Percentiles rank a stretch among this genome's conserved stretches.
These are phyloP conservation scores for Percina caprodes DNA, from an alignment of 2,113 vertebrate species.

Conservation along the genomic window DNA sequence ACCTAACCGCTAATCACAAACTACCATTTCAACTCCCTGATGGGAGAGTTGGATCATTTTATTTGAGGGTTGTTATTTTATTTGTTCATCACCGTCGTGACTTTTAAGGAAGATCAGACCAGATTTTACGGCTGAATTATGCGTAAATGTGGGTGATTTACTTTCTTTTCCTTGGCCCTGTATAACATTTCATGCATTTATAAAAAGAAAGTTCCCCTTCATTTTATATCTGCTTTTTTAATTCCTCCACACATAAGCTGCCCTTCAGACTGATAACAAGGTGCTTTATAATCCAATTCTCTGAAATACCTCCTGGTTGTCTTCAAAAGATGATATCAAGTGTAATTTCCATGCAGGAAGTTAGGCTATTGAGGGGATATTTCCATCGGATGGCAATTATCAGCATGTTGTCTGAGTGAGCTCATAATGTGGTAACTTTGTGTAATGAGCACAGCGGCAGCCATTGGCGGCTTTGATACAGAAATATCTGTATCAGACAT, in stretches of 20 bases:
- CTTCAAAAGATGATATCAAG: constrained; percentile 41
- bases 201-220: background rate
- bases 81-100: no score
- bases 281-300: constrained; percentile 58
- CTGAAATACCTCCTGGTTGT: constrained; percentile 49
- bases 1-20: no score
- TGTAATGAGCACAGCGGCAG: constrained; percentile 36
- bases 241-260: constrained; percentile 10
- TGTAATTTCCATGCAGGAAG: constrained; percentile 56
- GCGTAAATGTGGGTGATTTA: no score
- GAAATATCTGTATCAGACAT: background rate
- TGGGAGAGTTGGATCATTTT: no score
- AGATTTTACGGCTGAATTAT: no score
- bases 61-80: no score
- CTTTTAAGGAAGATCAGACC: no score
- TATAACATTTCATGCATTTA: background rate
- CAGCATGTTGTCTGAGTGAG: constrained; percentile 32
- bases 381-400: constrained; percentile 39
- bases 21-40: no score
- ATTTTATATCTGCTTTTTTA: background rate
- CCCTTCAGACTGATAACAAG: constrained; percentile 47
- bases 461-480: background rate
- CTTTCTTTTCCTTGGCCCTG: no score
- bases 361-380: constrained; percentile 36
- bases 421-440: constrained; percentile 16